Conservation (phyloP, 2,797 vertebrate species). For the Cichlasoma orientale region DNA sequence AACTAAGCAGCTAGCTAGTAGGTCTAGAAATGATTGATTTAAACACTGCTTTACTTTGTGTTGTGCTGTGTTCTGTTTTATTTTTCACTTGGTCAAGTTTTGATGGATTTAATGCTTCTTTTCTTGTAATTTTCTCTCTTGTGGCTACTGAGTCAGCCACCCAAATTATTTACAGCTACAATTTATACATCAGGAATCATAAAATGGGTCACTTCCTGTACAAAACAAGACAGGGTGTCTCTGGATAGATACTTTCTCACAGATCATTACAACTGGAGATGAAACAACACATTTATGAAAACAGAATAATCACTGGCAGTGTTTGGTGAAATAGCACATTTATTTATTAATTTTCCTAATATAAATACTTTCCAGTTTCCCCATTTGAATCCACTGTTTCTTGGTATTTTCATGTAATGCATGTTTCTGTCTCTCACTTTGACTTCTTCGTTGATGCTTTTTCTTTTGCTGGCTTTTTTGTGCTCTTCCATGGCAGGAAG, state of each 20-base stretch:
- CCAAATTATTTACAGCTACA: background rate
- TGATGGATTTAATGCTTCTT: background rate
- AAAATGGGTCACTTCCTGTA: constrained; percentile 15
- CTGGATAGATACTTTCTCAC: background rate
- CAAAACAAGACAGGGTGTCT: background rate
- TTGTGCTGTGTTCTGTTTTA: background rate
- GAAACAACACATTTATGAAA: constrained; percentile 6
- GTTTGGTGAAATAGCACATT: background rate
- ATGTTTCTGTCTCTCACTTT: constrained; percentile 46
- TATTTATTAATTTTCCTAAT: background rate
- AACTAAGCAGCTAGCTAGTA: background rate
- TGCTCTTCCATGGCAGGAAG: constrained; percentile 77
- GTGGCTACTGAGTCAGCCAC: background rate
- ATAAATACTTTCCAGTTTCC: background rate
- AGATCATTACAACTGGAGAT: background rate
- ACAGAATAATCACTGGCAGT: background rate
- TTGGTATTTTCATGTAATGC: background rate
- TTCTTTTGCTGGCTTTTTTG: constrained; percentile 2
- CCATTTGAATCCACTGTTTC: background rate
- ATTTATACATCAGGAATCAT: background rate
- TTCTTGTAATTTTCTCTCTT: background rate
- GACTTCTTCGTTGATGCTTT: constrained; percentile 66
- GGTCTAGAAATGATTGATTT: background rate
- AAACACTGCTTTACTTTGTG: background rate
- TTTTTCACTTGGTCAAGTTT: background rate